Evolutionary conservation across 2,888 invertebrate species (phyloP).

Genomic region (Mellilla xanthometata): DNA sequence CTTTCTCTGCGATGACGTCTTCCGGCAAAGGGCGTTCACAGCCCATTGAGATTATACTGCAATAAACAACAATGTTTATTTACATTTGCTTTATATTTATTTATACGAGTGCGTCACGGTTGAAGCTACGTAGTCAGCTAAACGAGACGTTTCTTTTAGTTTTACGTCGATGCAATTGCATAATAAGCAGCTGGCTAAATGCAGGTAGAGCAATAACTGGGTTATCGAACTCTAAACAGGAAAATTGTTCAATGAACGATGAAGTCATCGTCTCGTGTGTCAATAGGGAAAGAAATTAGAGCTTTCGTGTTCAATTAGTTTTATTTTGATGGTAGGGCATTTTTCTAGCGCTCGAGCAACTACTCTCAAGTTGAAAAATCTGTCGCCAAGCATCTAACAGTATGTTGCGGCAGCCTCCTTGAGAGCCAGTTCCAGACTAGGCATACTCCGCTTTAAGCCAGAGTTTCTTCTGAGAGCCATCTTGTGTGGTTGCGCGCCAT

Average conservation of each 20-base stretch:
- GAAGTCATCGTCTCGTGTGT: not conserved
- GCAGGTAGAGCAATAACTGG: constrained; percentile 17
- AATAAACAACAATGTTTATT: constrained; percentile 33
- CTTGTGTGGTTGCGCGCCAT: too few species aligned
- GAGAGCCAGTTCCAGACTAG: too few species aligned
- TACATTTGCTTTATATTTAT: constrained; percentile 10
- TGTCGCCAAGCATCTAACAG: too few species aligned
- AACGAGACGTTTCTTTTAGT: constrained; percentile 14
- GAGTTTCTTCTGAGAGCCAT: too few species aligned
- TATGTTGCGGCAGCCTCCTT: too few species aligned
- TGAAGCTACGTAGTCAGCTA: constrained; percentile 11
- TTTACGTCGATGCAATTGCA: constrained; percentile 13
- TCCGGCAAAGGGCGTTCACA: constrained; percentile 59
- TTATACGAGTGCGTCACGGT: constrained; percentile 20
- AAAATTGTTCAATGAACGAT: constrained; percentile 8
- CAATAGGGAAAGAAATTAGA: not conserved
- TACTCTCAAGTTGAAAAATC: too few species aligned
- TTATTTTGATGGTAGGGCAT: too few species aligned
- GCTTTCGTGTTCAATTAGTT: not conserved
- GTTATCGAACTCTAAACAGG: constrained; percentile 17
- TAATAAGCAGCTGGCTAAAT: constrained; percentile 16
- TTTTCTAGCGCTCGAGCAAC: too few species aligned
- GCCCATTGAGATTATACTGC: constrained; percentile 42
- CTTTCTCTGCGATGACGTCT: constrained; percentile 61
- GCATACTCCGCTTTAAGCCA: too few species aligned